These are phyloP conservation scores for Lanius ludovicianus DNA, from an alignment of 2,113 vertebrate species.

Conservation along the genomic window DNA sequence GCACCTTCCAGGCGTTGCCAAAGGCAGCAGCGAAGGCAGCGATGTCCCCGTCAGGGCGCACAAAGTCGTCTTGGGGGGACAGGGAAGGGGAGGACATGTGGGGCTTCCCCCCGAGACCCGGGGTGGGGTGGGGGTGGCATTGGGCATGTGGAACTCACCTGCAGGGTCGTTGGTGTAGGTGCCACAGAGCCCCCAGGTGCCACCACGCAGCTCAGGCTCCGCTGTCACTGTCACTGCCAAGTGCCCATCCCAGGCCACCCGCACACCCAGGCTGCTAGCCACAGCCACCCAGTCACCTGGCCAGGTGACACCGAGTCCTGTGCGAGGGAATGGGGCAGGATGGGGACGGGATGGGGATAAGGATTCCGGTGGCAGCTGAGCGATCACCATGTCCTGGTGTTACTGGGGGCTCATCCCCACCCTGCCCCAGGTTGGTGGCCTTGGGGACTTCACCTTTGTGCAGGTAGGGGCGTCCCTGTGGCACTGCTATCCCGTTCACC, in stretches of 20 bases:
- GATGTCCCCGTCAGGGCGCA: background rate
- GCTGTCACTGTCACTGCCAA: slow-evolving; percentile 78
- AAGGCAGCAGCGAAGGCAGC: background rate
- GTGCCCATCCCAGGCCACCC: slow-evolving; percentile 78
- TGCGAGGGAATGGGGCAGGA: fast-evolving
- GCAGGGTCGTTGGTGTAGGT: slow-evolving; percentile 80
- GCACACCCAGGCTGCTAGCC: slow-evolving; percentile 82
- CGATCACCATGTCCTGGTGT: fast-evolving
- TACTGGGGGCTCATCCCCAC: fast-evolving
- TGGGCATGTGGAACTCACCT: slow-evolving; percentile 36
- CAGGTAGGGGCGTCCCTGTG: slow-evolving; percentile 71
- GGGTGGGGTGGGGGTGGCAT: background rate
- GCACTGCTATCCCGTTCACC: slow-evolving; percentile 70
- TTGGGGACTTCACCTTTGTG: slow-evolving; percentile 74
- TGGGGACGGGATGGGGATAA: background rate
- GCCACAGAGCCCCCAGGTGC: slow-evolving; percentile 87
- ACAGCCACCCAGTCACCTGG: slow-evolving; percentile 89
- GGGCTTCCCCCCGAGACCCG: background rate
- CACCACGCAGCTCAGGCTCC: slow-evolving; percentile 71
- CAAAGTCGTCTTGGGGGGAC: background rate
- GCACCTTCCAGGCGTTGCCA: slow-evolving; percentile 9
- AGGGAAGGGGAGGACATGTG: fast-evolving
- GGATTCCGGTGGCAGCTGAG: background rate
- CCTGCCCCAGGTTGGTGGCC: fast-evolving
- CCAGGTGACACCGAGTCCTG: slow-evolving; percentile 88